These are phyloP conservation scores for Proisotoma minuta DNA, from an alignment of 2,888 invertebrate genomes.

Conservation along the genomic window DNA sequence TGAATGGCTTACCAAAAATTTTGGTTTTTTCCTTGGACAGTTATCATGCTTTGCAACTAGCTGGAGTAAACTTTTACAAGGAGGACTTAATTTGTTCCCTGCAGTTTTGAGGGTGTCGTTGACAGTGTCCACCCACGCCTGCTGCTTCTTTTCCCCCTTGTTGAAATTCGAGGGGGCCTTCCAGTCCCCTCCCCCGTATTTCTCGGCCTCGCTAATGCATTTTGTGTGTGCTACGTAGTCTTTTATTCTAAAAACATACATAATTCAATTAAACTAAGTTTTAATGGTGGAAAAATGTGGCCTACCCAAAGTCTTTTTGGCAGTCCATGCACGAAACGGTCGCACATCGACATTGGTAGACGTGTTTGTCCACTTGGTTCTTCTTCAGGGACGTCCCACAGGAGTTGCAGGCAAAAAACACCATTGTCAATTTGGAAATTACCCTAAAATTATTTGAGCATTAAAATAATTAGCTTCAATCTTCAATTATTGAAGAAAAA, in stretches of 20 bases:
- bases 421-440: slow-evolving; percentile 67
- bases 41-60: slow-evolving; percentile 68
- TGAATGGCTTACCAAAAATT: slow-evolving; percentile 59
- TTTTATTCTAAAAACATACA: slow-evolving; percentile 58
- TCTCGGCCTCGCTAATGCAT: slow-evolving; percentile 78
- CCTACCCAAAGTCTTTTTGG: slow-evolving; percentile 78
- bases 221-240: slow-evolving; percentile 74
- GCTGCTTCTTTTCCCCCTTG: slow-evolving; percentile 82
- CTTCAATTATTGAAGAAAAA: too few relatives aligned
- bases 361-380: slow-evolving; percentile 83
- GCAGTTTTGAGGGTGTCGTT: slow-evolving; percentile 62
- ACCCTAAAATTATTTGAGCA: too few relatives aligned
- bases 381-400: slow-evolving; percentile 91
- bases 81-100: slow-evolving; percentile 50
- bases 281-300: too few relatives aligned
- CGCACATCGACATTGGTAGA: slow-evolving; percentile 65
- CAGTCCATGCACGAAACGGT: slow-evolving; percentile 90
- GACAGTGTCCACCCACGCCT: slow-evolving; percentile 72
- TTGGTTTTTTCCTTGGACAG: slow-evolving; percentile 77
- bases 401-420: slow-evolving; percentile 85
- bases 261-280: not conserved
- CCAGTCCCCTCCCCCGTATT: slow-evolving; percentile 80
- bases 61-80: slow-evolving; percentile 62
- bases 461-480: too few relatives aligned
- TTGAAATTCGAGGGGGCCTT: slow-evolving; percentile 64